phyloP scores from a whole-genome alignment of 2,113 vertebrate species.

The Cynoglossus semilaevis region DNA sequence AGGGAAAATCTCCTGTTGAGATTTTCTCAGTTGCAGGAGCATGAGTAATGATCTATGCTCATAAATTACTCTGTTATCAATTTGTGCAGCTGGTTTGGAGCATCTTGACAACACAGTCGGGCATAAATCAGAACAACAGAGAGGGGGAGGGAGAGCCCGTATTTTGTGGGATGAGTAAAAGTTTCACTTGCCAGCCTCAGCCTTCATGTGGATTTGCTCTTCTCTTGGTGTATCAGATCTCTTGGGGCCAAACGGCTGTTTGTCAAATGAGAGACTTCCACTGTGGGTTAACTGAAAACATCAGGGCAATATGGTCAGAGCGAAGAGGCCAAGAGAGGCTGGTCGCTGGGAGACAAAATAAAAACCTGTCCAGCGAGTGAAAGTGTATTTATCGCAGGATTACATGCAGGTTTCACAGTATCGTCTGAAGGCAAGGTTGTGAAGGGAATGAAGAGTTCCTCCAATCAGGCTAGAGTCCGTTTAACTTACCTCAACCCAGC shows the following conservation, averaged over 20 bases:
- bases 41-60: constrained; percentile 28
- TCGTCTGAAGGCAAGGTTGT: constrained; percentile 4
- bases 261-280: constrained; percentile 63
- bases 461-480: constrained; percentile 36
- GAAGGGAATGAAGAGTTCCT: constrained; percentile 18
- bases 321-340: constrained; percentile 14
- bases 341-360: constrained; percentile 39
- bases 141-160: constrained; percentile 23
- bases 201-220: constrained; percentile 44
- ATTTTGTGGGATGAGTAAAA: constrained; percentile 58
- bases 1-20: constrained; percentile 10
- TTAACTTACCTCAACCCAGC: constrained; percentile 39
- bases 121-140: constrained; percentile 34
- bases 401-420: constrained; percentile 6
- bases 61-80: constrained; percentile 38
- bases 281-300: constrained; percentile 59
- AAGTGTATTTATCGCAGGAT: constrained; percentile 16
- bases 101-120: constrained; percentile 14
- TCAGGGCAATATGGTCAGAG: constrained; percentile 37
- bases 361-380: constrained; percentile 34
- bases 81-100: constrained; percentile 39
- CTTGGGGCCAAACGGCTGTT: constrained; percentile 29
- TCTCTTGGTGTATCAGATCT: constrained; percentile 27
- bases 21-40: constrained; percentile 15
- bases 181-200: constrained; percentile 28